Conservation (phyloP, 2,797 vertebrate genomes). For the Adelosebastes latens region DNA sequence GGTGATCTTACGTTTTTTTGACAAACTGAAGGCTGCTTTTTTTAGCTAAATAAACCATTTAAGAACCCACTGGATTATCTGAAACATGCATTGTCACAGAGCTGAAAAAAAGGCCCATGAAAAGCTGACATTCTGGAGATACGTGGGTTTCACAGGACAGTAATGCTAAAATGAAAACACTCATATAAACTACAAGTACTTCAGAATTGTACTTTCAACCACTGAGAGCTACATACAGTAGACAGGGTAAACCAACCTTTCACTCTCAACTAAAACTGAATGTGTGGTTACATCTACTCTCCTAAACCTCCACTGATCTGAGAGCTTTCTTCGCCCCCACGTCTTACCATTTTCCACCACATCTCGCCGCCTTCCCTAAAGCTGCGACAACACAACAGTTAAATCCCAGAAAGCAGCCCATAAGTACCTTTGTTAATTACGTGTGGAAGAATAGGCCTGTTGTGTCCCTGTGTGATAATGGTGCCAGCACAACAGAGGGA, state of each 20-base stretch:
- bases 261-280: not conserved
- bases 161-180: no score
- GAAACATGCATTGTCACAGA: no score
- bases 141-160: no score
- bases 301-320: constrained; percentile 10
- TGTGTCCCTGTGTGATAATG: constrained; percentile 70
- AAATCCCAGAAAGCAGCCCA: constrained; percentile 68
- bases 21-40: not conserved
- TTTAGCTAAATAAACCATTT: not conserved
- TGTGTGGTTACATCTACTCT: constrained; percentile 1
- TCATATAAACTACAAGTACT: not conserved
- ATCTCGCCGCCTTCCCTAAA: constrained; percentile 39
- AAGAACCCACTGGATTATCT: not conserved
- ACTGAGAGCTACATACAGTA: not conserved
- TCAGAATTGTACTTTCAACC: not conserved
- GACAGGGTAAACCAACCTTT: not conserved
- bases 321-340: not conserved
- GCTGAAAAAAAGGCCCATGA: not conserved
- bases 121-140: no score
- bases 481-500: constrained; percentile 71
- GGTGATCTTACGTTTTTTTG: not conserved
- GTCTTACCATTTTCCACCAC: constrained; percentile 21
- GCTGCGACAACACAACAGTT: constrained; percentile 55
- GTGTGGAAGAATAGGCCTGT: constrained; percentile 72
- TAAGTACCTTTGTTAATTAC: constrained; percentile 73